phyloP scores from a whole-genome alignment of 2,888 invertebrate genomes.

The Thymelicus acteon region DNA sequence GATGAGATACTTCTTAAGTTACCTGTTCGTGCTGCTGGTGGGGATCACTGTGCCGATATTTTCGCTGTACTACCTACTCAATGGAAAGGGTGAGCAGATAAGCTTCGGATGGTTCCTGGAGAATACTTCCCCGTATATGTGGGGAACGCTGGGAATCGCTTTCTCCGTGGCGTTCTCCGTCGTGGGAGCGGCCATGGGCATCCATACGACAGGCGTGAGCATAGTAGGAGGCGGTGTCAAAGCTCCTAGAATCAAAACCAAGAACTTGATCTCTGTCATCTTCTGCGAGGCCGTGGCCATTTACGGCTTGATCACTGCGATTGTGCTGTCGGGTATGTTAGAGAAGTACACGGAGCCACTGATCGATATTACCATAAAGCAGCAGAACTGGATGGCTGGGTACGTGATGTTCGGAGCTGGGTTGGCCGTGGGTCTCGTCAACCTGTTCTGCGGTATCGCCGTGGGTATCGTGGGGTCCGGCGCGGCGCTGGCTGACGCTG shows the following conservation, averaged over 20 bases:
- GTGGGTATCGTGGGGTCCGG: slow-evolving; percentile 99
- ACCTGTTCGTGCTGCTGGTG: slow-evolving; percentile 79
- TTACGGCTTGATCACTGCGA: slow-evolving; percentile 99
- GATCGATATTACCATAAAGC: slow-evolving; percentile 69
- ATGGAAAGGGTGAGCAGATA: slow-evolving; percentile 94
- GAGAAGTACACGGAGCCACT: slow-evolving; percentile 84
- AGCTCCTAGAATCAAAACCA: slow-evolving; percentile 99
- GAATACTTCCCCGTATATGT: slow-evolving; percentile 97
- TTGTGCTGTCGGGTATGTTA: slow-evolving; percentile 95
- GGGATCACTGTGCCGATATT: slow-evolving; percentile 68
- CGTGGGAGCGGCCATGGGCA: slow-evolving; percentile 99
- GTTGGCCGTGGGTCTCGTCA: slow-evolving; percentile 97
- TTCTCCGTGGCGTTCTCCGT: slow-evolving; percentile 97
- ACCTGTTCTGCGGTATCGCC: slow-evolving; percentile 96
- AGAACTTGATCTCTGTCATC: slow-evolving; percentile 99
- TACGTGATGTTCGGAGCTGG: slow-evolving; percentile 99
- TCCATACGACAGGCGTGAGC: slow-evolving; percentile 98
- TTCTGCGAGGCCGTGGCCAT: slow-evolving; percentile 99
- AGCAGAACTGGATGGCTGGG: slow-evolving; percentile 92
- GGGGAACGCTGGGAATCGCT: slow-evolving; percentile 97
- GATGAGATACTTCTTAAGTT: slow-evolving; percentile 85
- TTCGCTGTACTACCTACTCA: slow-evolving; percentile 88
- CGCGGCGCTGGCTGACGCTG: slow-evolving; percentile 98
- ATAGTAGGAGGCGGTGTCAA: slow-evolving; percentile 99
- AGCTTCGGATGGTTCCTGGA: slow-evolving; percentile 96